Base-by-base conservation (phyloP, 2,888 invertebrate species). In the Apomyelois bistriatella region DNA sequence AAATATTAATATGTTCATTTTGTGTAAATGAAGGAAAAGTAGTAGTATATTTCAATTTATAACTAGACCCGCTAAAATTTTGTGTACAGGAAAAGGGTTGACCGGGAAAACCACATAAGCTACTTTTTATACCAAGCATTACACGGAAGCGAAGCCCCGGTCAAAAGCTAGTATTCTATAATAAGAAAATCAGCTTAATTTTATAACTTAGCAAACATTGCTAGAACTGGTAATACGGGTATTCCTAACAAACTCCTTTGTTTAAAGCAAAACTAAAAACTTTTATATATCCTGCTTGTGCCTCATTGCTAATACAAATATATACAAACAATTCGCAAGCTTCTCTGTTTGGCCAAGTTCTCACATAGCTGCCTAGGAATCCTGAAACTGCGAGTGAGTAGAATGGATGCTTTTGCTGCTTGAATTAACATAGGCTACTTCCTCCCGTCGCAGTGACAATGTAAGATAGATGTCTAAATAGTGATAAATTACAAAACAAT, bases 301-400 rank as follows among this genome's bases (percentile, higher is more conserved):
- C 58, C 81, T 84, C 79, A 85, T 85, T 84, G 80, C 80, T 79
- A 79, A 83, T 73, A 81, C 82, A 82, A 85, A 85, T 85, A 72
- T 82, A 82, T 82, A 80, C 82, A 75, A 82, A 84, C 79, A 79
- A 82, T 84, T 76, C 79, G 64, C 71, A 68, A 70, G 71, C 70
- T 73, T 65, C 73, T 72, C 74, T 76, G 78, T 78, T 80, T 76
- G 75, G 75, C 71, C 70, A 78, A 78, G 78, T 82, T 82, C 81
- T 82, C 79, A 79, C 82, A 83, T 82, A 72, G 78, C 71, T 72
- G 70, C 64, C 63, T 74, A 71, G 76, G 80, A 80, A 81, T 84
- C 81, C 78, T 77, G 76, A 77, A 80, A 77, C 79, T 76, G 72
- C 74, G 66, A 81, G 72, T 77, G 73, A 74, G 72, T 69, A 63